These are phyloP conservation scores for Steinernema feltiae DNA, from an alignment of 1,140 invertebrate genomes.

Conservation along the genomic window DNA sequence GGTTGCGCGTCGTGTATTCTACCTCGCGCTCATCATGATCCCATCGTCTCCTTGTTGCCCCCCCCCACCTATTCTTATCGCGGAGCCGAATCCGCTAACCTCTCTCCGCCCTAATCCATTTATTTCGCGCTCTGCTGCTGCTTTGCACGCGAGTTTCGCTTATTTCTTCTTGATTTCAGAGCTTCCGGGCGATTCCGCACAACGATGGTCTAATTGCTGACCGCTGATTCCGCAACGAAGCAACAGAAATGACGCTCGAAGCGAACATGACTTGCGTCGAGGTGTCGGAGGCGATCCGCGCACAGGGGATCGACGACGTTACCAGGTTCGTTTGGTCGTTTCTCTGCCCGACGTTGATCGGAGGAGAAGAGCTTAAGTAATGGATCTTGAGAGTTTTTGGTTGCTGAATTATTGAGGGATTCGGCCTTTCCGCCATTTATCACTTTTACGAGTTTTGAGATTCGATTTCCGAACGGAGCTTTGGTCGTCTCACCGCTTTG, in stretches of 20 bases:
- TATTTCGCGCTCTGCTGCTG: not conserved
- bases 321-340: conserved; percentile 43
- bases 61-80: not conserved
- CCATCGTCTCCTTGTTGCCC: not conserved
- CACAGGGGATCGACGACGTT: conserved; percentile 52
- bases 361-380: not conserved
- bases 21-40: no score
- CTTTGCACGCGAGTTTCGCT: not conserved
- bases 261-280: conserved; percentile 7
- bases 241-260: not conserved
- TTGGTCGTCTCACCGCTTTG: not conserved
- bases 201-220: not conserved
- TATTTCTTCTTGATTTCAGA: not conserved
- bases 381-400: not conserved
- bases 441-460: not conserved
- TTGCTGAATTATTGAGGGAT: conserved; percentile 25
- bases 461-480: no score
- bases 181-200: not conserved
- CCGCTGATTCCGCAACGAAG: not conserved
- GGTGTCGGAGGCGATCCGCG: conserved; percentile 45
- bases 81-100: not conserved
- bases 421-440: not conserved
- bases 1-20: no score
- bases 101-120: conserved; percentile 5
- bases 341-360: not conserved